Evolutionary conservation across 2,888 invertebrate genomes (phyloP).

Genomic region (Eledone cirrhosa): DNA sequence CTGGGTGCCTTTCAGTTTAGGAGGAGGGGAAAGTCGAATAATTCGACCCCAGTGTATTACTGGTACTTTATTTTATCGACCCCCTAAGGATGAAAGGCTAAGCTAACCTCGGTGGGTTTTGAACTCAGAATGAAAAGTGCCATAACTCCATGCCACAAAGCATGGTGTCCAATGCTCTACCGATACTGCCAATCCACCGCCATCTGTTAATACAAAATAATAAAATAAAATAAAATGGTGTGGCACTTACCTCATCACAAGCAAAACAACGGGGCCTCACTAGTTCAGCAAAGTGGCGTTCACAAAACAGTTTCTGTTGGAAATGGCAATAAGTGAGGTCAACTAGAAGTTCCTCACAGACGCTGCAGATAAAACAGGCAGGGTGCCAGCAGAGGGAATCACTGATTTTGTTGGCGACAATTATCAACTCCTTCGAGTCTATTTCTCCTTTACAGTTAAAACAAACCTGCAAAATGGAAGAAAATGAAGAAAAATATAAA

Average conservation of each 20-base stretch:
- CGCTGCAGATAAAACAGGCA: conserved; percentile 88
- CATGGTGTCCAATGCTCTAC: no score
- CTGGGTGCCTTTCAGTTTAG: no score
- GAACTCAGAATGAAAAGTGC: no score
- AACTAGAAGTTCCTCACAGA: conserved; percentile 90
- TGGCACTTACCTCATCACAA: conserved; percentile 92
- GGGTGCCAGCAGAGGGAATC: conserved; percentile 85
- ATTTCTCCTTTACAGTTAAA: conserved; percentile 83
- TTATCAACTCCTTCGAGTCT: conserved; percentile 81
- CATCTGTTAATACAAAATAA: background rate
- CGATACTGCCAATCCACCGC: no score
- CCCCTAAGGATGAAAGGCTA: no score
- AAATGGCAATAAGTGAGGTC: conserved; percentile 96
- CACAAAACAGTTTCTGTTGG: conserved; percentile 87
- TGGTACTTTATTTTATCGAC: no score
- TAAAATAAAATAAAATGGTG: background rate
- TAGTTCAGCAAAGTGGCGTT: conserved; percentile 95
- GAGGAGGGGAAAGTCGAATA: no score
- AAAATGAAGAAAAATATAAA: no score
- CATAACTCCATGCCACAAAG: no score
- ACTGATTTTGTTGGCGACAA: conserved; percentile 84
- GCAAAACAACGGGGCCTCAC: conserved; percentile 94
- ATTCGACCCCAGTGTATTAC: no score
- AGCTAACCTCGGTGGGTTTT: no score
- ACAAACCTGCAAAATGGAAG: conserved; percentile 74